Base-by-base conservation (phyloP, 2,888 invertebrate genomes). In the Nymphalis polychloros region DNA sequence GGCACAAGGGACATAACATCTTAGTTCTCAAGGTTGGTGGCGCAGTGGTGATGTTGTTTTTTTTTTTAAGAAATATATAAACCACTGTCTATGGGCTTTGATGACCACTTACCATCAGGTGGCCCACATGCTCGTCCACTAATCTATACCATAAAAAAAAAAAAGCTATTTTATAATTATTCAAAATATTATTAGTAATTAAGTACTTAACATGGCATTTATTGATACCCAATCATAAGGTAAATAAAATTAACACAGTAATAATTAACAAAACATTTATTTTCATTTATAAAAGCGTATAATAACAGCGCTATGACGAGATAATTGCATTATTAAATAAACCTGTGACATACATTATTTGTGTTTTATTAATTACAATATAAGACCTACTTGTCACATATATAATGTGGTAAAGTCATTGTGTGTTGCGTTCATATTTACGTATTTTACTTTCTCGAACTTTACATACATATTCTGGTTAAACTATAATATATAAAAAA, bases 261-360 rank as follows among this genome's bases (percentile, higher is more conserved):
- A 53, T 80, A 75, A 78, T 80, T 82, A 86, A 86, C 85, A 87
- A 88, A 86, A 86, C 82, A 79, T 86, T 86, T 86, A 85, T 80
- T 85, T 81, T 59, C 62, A 62, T 64, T 66, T 67, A 67, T 76
- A 81, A 76, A 84, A 87, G 86, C 86, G 83, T 84, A 82, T 82
- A 76, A 82, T 85, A 87, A 83, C 86, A 87, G 83, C 82, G 75
- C 78, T 76, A 78, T 69, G 59, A 62, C 62, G 50, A 49, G 59
- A 67, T 59, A 69, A 52, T 63, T 66, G 59, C 73, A 76, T 75
- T 47, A 52, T 53, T 76, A 78, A 78, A 78, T 76, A 79, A 74
- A 75, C 75, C 72, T 75, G 75, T 74, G 71, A 68, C 72, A 72
- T 67, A 60, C 50, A 52, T 41, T 60, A 65, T 65, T 65, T 65